phyloP scores from a whole-genome alignment of 1,140 invertebrate species.

The Euura lappo region DNA sequence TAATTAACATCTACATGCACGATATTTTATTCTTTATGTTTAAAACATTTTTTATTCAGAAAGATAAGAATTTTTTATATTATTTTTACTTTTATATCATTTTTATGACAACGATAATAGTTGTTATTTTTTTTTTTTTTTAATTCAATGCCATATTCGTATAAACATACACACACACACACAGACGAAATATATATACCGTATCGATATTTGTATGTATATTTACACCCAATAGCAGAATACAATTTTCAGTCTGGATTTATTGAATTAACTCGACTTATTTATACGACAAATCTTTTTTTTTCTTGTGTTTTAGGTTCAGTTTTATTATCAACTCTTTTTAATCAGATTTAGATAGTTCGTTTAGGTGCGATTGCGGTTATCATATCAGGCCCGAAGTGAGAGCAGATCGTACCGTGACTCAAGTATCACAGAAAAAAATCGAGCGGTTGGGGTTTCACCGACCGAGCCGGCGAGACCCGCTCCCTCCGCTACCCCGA shows the following conservation, averaged over 20 bases:
- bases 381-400: not conserved
- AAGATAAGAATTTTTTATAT: too few relatives aligned
- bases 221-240: not conserved
- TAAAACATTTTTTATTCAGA: not conserved
- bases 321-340: not conserved
- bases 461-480: not conserved
- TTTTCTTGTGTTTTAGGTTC: not conserved
- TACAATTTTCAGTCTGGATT: too few relatives aligned
- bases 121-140: not conserved
- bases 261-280: too few relatives aligned
- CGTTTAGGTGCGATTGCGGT: not conserved
- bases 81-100: too few relatives aligned
- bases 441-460: constrained; percentile 2
- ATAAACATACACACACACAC: not conserved
- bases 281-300: too few relatives aligned
- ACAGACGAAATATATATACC: not conserved
- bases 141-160: not conserved
- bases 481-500: constrained; percentile 2
- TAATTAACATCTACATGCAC: constrained; percentile 1
- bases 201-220: not conserved
- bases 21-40: not conserved
- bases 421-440: not conserved
- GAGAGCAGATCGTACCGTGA: constrained; percentile 1
- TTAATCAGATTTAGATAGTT: not conserved
- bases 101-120: not conserved